Conservation (phyloP, 2,888 invertebrate genomes). For the Pomacea canaliculata region DNA sequence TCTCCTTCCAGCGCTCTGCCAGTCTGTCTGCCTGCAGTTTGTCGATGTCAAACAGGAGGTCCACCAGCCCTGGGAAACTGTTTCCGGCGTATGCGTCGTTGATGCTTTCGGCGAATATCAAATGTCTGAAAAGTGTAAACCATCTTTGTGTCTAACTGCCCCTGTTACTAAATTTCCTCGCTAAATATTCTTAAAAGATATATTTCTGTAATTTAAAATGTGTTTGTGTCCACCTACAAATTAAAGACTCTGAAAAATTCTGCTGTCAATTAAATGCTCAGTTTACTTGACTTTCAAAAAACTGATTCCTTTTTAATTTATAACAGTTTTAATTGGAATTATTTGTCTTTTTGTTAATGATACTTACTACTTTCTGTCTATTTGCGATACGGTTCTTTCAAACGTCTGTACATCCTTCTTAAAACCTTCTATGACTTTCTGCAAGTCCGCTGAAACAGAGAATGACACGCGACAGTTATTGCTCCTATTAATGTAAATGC, state of each 20-base stretch:
- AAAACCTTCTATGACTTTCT: conserved; percentile 39
- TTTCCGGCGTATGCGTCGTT: conserved; percentile 57
- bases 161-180: too few relatives aligned
- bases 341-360: too few relatives aligned
- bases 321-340: too few relatives aligned
- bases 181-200: too few relatives aligned
- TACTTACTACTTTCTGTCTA: conserved; percentile 46
- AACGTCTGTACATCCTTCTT: conserved; percentile 33
- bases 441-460: conserved; percentile 35
- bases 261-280: too few relatives aligned
- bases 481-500: too few relatives aligned
- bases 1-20: conserved; percentile 41
- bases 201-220: too few relatives aligned
- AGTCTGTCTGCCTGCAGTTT: conserved; percentile 25
- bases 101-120: conserved; percentile 66
- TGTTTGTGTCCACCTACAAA: too few relatives aligned
- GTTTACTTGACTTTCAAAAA: too few relatives aligned
- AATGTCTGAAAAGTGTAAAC: conserved; percentile 42
- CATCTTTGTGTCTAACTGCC: too few relatives aligned
- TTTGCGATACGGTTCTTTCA: conserved; percentile 28
- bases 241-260: too few relatives aligned
- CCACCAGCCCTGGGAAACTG: conserved; percentile 63
- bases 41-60: conserved; percentile 57
- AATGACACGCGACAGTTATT: not conserved
- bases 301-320: too few relatives aligned